Evolutionary conservation across 2,113 vertebrate species (phyloP), one percentile per base, ranked within the genome.

Genomic region (Quiscalus mexicanus): DNA sequence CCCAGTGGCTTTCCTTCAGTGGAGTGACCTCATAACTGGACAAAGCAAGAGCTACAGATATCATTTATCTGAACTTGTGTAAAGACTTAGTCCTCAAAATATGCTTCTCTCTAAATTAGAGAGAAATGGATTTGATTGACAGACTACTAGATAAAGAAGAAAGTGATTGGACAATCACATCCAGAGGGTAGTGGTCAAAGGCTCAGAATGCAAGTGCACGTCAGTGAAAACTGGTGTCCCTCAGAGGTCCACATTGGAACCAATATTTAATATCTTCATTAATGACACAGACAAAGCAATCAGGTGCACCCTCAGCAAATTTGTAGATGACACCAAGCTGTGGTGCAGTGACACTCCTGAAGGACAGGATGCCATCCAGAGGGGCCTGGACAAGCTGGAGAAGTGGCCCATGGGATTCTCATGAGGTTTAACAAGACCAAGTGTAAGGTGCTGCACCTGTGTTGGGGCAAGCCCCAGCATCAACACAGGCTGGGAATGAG

Each of bases 401-500:
- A 33, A 25, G 15, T 59, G 23, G 10, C n/a, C 19, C 33, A 24
- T 50, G 52, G 52, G 22, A 65, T 35, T 42, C 33, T 58, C 27
- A 4, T 50, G 42, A 33, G 9, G 9, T 42, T 49, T 30, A 27
- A 31, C 5, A 42, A 55, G 2, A 21, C 35, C 15, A 53, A n/a
- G 23, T 1, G 16, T 41, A 41, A 53, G 41, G 4, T 47, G 24
- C 35, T 56, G 35, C 49, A 41, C n/a, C n/a, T 41, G 58, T 20
- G 10, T 41, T 0, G 0, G 49, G n/a, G n/a, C 16, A 70, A 22
- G 0, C 7, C 25, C 15, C 0, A 0, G 10, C 27, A 58, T 9
- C 37, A 58, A 3, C 16, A 2, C 35, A 64, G 58, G 7, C 49
- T 71, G 45, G 67, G 25, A 10, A 33, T 64, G 42, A 19, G 31